These are phyloP conservation scores for Euproctis similis DNA, from an alignment of 2,888 invertebrate genomes.

Conservation along the genomic window DNA sequence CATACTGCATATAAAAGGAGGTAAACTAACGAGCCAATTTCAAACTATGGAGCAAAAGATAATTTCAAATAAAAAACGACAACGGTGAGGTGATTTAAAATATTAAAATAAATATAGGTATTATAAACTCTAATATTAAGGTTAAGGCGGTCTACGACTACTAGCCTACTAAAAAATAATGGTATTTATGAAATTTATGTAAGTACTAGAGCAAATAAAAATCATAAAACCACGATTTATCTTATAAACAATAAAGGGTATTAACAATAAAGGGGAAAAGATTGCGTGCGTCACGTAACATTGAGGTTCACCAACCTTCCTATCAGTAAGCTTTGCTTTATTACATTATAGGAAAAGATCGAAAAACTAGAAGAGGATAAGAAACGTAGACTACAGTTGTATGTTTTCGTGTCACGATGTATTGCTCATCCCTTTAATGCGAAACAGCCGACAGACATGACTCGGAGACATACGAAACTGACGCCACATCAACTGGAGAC, in stretches of 20 bases:
- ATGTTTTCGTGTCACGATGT: constrained; percentile 98
- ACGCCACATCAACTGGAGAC: constrained; percentile 96
- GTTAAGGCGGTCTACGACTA: too few species aligned
- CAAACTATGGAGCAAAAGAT: too few species aligned
- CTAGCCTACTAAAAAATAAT: too few species aligned
- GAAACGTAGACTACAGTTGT: constrained; percentile 94
- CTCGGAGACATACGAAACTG: constrained; percentile 94
- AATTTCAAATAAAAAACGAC: too few species aligned
- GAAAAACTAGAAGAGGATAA: constrained; percentile 97
- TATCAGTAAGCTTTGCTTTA: constrained; percentile 1
- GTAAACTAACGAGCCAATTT: too few species aligned
- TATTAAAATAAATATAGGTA: too few species aligned
- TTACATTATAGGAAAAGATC: constrained; percentile 85
- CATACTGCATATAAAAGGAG: too few species aligned
- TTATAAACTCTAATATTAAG: too few species aligned
- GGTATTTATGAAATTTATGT: too few species aligned
- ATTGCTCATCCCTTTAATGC: constrained; percentile 99
- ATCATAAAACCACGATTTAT: neutral
- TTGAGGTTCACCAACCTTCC: neutral
- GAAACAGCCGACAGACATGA: constrained; percentile 99
- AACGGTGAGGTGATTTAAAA: too few species aligned
- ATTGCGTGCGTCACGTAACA: constrained; percentile 2
- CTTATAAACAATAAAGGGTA: neutral
- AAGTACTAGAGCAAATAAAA: neutral
- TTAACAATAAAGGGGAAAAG: neutral